Conservation (phyloP, 1,140 invertebrate species). For the Lerema accius region DNA sequence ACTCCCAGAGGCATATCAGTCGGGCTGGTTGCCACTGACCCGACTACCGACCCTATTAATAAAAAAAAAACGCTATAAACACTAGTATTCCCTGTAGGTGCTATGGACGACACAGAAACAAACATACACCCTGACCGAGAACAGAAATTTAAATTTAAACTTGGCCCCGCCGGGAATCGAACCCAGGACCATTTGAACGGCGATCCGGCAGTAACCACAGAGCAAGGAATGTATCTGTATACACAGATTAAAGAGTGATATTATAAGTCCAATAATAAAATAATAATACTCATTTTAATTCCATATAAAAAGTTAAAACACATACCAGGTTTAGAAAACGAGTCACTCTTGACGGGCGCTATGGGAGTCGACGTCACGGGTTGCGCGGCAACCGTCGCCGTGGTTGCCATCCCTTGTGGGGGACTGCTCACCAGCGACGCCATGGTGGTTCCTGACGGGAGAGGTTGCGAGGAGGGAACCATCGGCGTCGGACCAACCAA, state of each 20-base stretch:
- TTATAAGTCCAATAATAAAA: too few species aligned
- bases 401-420: constrained; percentile 37
- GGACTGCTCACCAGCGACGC: constrained; percentile 55
- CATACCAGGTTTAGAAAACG: constrained; percentile 69
- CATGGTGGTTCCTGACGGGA: constrained; percentile 55
- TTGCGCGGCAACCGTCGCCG: constrained; percentile 48
- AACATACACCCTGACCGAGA: too few species aligned
- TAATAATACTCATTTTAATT: too few species aligned
- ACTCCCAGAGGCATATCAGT: constrained; percentile 66
- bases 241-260: too few species aligned
- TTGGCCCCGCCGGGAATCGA: too few species aligned
- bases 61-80: neutral
- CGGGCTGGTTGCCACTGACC: constrained; percentile 64
- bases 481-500: constrained; percentile 49
- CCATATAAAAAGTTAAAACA: too few species aligned
- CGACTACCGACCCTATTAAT: constrained; percentile 21
- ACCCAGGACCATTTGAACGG: too few species aligned
- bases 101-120: too few species aligned
- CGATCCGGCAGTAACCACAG: too few species aligned
- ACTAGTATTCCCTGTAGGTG: too few species aligned
- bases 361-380: constrained; percentile 71
- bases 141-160: too few species aligned
- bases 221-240: too few species aligned
- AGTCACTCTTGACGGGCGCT: constrained; percentile 60
- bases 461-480: constrained; percentile 51